Evolutionary conservation across 2,113 vertebrate species (phyloP), one percentile per base, ranked within the genome.

Genomic region (Pholis gunnellus): DNA sequence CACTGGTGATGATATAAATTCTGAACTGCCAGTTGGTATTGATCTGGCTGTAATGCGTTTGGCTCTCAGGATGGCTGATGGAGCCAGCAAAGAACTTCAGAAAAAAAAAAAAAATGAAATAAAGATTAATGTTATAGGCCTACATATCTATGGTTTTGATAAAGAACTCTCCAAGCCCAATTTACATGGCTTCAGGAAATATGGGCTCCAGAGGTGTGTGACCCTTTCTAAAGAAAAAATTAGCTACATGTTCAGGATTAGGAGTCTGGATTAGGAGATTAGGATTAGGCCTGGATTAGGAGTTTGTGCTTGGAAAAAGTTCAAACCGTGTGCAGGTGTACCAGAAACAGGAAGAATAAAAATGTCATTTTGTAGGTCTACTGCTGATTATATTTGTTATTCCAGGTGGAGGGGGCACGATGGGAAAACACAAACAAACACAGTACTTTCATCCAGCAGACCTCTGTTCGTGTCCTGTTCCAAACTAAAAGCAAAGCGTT

Each of bases 11-110:
- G 92, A 91, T 94, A 95, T 94, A 91, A 88, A 94, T 94, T 94
- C 92, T 88, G 88, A 91, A 83, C 89, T 93, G 88, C 91, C 91
- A 92, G 90, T 94, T 89, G 90, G 88, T 95, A 95, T 95, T 91
- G 95, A 95, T 94, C 89, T 56, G 77, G 78, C 86, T 86, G 69
- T 88, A 90, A 92, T 86, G 91, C 88, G 92, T 87, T 92, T 90
- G 86, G 92, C 93, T 89, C 81, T 88, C 69, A 82, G 89, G 89
- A 89, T 90, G 68, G 88, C 82, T 52, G 75, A 88, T 75, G 77
- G 82, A 87, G 80, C 65, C 68, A 66, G 74, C 82, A 81, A 69
- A 91, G 82, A 87, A 89, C 69, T 78, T 72, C 29, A 48, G 70
- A 20, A 79, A 57, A 83, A 67, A 57, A 67, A 57, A 80, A 38